These are phyloP conservation scores for Geococcyx californianus DNA, from an alignment of 2,113 vertebrate species.

Conservation along the genomic window DNA sequence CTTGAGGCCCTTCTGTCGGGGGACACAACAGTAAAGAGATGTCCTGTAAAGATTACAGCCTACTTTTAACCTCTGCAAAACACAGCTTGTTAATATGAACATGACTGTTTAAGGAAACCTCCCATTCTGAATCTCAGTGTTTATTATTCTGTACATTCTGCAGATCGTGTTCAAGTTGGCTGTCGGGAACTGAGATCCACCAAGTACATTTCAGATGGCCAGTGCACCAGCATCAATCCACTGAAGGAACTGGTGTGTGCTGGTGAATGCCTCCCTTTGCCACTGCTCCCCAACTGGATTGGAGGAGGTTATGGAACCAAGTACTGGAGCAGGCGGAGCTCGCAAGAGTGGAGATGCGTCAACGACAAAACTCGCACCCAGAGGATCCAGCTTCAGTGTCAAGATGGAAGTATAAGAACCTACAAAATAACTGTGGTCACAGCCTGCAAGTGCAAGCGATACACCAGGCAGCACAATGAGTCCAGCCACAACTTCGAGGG, in stretches of 20 bases:
- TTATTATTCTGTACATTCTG: slow-evolving; percentile 14
- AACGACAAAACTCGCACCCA: slow-evolving; percentile 90
- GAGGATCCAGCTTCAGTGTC: slow-evolving; percentile 90
- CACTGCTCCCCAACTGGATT: slow-evolving; percentile 95
- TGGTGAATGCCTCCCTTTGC: slow-evolving; percentile 90
- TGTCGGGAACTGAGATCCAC: slow-evolving; percentile 93
- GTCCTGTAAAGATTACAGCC: slow-evolving; percentile 5
- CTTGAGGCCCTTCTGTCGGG: slow-evolving; percentile 8
- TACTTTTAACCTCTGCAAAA: slow-evolving; percentile 6
- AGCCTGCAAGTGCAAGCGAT: slow-evolving; percentile 93
- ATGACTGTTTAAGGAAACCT: not conserved
- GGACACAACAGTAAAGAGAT: slow-evolving; percentile 33
- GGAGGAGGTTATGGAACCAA: slow-evolving; percentile 84
- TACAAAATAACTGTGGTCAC: slow-evolving; percentile 94
- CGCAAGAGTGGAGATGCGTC: slow-evolving; percentile 93
- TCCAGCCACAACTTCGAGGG: slow-evolving; percentile 89
- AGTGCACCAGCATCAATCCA: slow-evolving; percentile 91
- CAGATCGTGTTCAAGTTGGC: slow-evolving; percentile 87
- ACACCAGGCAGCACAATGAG: slow-evolving; percentile 89
- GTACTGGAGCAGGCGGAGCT: slow-evolving; percentile 88
- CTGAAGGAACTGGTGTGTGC: slow-evolving; percentile 96
- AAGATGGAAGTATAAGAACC: slow-evolving; percentile 90
- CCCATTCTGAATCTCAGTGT: not conserved
- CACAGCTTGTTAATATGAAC: not conserved
- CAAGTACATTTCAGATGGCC: slow-evolving; percentile 95